Base-by-base conservation (phyloP, 1,140 invertebrate genomes). In the Eurosta solidaginis region DNA sequence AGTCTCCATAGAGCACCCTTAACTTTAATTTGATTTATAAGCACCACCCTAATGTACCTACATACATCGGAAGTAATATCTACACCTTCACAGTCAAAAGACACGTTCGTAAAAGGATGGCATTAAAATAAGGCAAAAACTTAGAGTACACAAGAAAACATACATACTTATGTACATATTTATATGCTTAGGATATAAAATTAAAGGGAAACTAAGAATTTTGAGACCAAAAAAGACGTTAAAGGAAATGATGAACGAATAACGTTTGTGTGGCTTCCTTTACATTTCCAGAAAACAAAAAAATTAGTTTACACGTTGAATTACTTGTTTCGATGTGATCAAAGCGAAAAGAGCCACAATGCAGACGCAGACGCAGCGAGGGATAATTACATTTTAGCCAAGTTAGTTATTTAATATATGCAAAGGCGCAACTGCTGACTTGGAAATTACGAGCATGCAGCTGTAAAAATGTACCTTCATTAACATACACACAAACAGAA, bases 231-330 rank as follows among this genome's bases (percentile, higher is more conserved):
- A 77, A 79, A 77, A 79, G 59, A 79, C 78, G 78, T 79, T 79
- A 77, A 76, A 77, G 78, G 78, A 79, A 79, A 74, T 79, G 74
- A 79, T 50, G 54, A 74, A 79, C n/a, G n/a, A n/a, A n/a, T 42
- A 79, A 79, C 78, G 45, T 76, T 79, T 79, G 78, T 79, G 74
- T 50, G 78, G 78, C 75, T 79, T 79, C 78, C 75, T 52, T 68
- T 74, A 75, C 47, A 68, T 17, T 68, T 68, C 52, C 52, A 22
- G 22, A 52, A 49, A 49, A 49, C 17, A 9, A 47, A 47, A 47
- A 47, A 47, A 12, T 47, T 47, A 17, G 9, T 47, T 47, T 14
- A 47, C 33, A 9, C 29, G 22, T 1, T 5, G 14, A 68, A 40
- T 40, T 20, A n/a, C 22, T 68, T 68, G 17, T 54, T 3, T 68